Evolutionary conservation across 2,888 invertebrate genomes (phyloP), one percentile per base, ranked within the genome.

Genomic region (Philonicus albiceps): DNA sequence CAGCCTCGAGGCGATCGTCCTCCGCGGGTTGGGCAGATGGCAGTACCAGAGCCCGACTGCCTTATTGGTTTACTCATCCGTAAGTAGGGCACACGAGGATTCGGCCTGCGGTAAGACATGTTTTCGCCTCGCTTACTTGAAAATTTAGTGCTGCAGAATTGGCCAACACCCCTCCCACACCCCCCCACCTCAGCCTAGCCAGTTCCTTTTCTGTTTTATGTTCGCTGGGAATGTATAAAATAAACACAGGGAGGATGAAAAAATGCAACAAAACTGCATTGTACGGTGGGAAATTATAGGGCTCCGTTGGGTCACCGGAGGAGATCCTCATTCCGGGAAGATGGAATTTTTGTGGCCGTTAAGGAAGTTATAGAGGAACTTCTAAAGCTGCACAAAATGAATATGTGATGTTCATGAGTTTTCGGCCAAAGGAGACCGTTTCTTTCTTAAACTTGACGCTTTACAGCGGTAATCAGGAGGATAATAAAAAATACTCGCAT

Each of bases 111-210:
- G 84, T 30, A 73, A 73, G 73, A 49, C 43, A 84, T 84, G 84
- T 84, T 84, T 84, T 84, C 73, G 84, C 72, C 30, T 43, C 73
- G 73, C 43, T 84, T 27, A 49, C 72, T 49, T 84, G 31, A 37
- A 19, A 72, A 73, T 84, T 84, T 84, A 84, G 83, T 83, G 83
- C 83, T 83, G 83, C 83, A 83, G 73, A 84, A 73, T 73, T 84
- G 83, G 83, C 83, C 72, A 34, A 8, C 19, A 34, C 37, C 22
- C 64, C 22, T 27, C 27, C 83, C 72, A 34, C 3, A 13, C 19
- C 37, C 22, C 64, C 22, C 64, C 27, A 27, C 53, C 53, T 11
- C 22, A 37, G 19, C 64, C 64, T 11, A 22, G 64, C 64, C 3
- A 64, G 64, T 22, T 22, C 34, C 34, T 73, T 84, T 73, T 73